Evolutionary conservation across 2,113 vertebrate species (phyloP).

Genomic region (Parotia lawesii): DNA sequence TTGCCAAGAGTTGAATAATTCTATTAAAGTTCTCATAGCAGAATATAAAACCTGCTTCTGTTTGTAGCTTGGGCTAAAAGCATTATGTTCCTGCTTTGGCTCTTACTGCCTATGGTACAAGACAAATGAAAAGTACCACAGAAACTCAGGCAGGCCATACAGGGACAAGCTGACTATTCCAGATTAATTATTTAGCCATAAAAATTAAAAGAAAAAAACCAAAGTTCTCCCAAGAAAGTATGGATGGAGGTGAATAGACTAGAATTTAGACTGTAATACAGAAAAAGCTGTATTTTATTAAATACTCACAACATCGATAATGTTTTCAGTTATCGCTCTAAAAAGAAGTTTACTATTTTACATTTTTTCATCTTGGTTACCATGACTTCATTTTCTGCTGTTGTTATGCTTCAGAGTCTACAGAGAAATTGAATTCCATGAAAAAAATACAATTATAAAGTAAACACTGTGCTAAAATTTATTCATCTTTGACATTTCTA

Average conservation of each 20-base stretch:
- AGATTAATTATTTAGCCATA: background rate
- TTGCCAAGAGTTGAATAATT: background rate
- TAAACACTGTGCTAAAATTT: constrained; percentile 25
- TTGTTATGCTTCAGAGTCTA: background rate
- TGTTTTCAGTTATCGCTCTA: background rate
- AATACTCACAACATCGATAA: background rate
- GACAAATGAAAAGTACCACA: background rate
- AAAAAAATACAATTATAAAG: constrained; percentile 41
- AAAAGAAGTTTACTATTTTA: background rate
- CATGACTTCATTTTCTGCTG: constrained; percentile 11
- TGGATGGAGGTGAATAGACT: background rate
- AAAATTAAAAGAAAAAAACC: background rate
- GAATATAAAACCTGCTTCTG: background rate
- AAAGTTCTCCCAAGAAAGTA: background rate
- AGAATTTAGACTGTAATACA: background rate
- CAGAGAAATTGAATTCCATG: background rate
- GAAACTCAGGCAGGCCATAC: background rate
- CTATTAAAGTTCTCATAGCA: background rate
- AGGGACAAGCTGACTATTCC: background rate
- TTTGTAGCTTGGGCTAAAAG: background rate
- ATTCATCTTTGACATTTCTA: constrained; percentile 43
- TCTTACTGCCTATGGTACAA: background rate
- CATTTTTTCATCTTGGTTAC: background rate
- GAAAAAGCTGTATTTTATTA: background rate
- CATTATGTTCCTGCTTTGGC: background rate